These are phyloP conservation scores for Alfaro cultratus DNA, from an alignment of 2,797 vertebrate genomes.

Conservation along the genomic window DNA sequence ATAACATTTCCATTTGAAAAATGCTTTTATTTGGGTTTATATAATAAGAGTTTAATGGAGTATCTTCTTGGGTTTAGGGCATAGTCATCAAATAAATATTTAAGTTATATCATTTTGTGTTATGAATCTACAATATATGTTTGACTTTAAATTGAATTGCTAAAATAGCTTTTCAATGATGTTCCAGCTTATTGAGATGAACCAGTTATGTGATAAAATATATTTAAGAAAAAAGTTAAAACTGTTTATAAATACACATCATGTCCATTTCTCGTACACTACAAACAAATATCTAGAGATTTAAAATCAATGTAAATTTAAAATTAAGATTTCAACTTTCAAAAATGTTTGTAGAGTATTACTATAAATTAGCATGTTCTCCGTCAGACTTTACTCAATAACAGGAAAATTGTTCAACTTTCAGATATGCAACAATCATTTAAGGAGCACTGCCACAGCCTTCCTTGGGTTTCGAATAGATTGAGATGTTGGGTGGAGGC, in stretches of 20 bases:
- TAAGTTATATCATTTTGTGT: neutral
- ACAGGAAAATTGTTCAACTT: conserved; percentile 13
- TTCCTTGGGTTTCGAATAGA: conserved; percentile 20
- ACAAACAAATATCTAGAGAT: conserved; percentile 35
- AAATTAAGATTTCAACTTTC: conserved; percentile 31
- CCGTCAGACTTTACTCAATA: neutral
- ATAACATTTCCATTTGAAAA: neutral
- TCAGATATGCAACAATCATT: conserved; percentile 54
- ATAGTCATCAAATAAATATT: neutral
- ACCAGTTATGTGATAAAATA: neutral
- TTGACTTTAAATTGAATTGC: neutral
- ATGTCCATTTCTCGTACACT: conserved; percentile 33
- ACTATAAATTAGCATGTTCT: neutral
- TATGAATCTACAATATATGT: neutral
- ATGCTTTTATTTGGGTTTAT: neutral
- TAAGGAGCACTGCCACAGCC: conserved; percentile 50
- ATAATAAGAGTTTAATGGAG: neutral
- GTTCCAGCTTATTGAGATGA: neutral
- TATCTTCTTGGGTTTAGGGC: too few relatives aligned
- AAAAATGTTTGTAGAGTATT: neutral
- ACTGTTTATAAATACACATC: conserved; percentile 17
- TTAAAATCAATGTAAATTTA: conserved; percentile 56
- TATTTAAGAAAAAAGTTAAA: conserved; percentile 27
- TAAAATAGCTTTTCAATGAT: neutral
- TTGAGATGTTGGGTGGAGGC: conserved; percentile 8